Evolutionary conservation across 2,888 invertebrate species (phyloP), one percentile per base, ranked within the genome.

Genomic region (Pandemis corylana): DNA sequence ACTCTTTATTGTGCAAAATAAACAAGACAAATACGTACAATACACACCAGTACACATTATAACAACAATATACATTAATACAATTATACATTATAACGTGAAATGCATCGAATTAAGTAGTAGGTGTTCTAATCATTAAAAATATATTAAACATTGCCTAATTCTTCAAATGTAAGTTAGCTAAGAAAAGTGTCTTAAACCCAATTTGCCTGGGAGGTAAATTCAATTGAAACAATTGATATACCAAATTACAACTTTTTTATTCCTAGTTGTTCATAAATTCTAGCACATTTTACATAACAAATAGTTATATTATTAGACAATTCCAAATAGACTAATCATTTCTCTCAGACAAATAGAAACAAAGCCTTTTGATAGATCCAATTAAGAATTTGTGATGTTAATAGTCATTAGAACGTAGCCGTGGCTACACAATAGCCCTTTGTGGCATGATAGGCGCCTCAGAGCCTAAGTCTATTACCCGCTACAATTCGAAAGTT

Each of bases 401-500:
- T 78, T 83, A 84, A 84, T 85, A 85, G 76, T 82, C 82, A 85
- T 85, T 80, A 84, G 71, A 82, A 82, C 84, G 84, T 83, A 83
- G 76, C 77, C 74, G 78, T 78, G 79, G 78, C 78, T 76, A 76
- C 75, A 85, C 86, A 87, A 90, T 88, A 81, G 85, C 77, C 79
- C 87, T 80, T 91, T 91, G 90, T 92, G 82, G 67, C 78, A 80
- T 78, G 77, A 80, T 80, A 79, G 78, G 76, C 77, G 75, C 76
- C 76, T 77, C 51, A 61, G 64, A 59, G 56, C 20, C 79, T 80
- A 79, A 87, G 86, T 87, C 88, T 85, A 90, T 90, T 90, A 90
- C 79, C 83, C 83, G 81, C 81, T 84, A 85, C 87, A 87, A 89
- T 88, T 83, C 81, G 77, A 79, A 89, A 91, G 86, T 91, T 88